Base-by-base conservation (phyloP, 2,113 vertebrate species). In the Lophius piscatorius region DNA sequence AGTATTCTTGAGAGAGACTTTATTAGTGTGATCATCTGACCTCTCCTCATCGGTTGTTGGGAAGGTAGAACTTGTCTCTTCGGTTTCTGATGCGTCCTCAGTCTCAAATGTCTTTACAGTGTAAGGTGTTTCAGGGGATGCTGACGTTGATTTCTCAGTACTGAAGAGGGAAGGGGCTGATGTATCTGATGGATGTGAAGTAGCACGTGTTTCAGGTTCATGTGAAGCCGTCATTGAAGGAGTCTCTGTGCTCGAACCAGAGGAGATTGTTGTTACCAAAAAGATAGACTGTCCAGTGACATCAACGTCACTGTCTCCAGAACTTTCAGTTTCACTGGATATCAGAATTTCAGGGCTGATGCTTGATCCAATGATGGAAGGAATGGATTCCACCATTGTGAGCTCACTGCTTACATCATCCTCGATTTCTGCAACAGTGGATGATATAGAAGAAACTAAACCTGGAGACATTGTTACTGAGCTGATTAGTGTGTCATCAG, bases 61-160 rank as follows among this genome's bases (percentile, higher is more conserved):
- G 2, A 3, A 2, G 11, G 4, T 0, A 13, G 16, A 36, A 56
- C 14, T 28, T 45, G n/a, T 4, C 1, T 23, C 3, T 39, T 31
- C 2, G 8, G 22, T 35, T 1, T 13, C 4, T 38, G 48, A 50
- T 5, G 0, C 1, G 14, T 39, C 5, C 1, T 21, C 26, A 3
- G 10, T 4, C 31, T 34, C 2, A 52, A 8, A 28, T 40, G 48
- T 62, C 4, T 23, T 14, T 7, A 20, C 17, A 51, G n/a, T 21
- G 1, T 36, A 29, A 16, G 44, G 35, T 34, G 20, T 2, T 22
- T 45, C 38, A 44, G 34, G 5, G 35, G 39, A 11, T 1, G 20
- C 9, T 34, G 58, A 36, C n/a, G n/a, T n/a, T n/a, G 69, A 24
- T 39, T 18, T 41, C 0, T 41, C 39, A 22, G 70, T 70, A 26